phyloP scores from a whole-genome alignment of 1,140 invertebrate genomes.

The Leptinotarsa undecemlineata region DNA sequence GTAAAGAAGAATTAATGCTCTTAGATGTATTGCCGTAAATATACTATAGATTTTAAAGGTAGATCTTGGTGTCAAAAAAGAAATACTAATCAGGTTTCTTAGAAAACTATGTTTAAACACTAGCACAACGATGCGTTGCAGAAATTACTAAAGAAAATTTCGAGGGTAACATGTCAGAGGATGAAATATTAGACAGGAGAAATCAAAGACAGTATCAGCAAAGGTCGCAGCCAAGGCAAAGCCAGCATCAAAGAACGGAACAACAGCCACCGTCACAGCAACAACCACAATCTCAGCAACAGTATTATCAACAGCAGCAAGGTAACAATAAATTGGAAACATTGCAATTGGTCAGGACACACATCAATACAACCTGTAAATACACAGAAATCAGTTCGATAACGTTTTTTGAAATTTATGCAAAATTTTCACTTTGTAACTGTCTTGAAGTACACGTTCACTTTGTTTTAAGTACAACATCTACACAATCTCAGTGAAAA shows the following conservation, averaged over 20 bases:
- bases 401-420: background rate
- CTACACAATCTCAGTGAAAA: no score
- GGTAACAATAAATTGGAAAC: constrained; percentile 25
- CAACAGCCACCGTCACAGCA: constrained; percentile 40
- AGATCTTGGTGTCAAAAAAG: constrained; percentile 44
- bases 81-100: constrained; percentile 48
- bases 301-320: constrained; percentile 44
- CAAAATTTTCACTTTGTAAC: background rate
- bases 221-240: constrained; percentile 61
- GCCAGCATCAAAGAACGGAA: constrained; percentile 56
- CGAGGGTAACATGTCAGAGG: constrained; percentile 62
- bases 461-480: no score
- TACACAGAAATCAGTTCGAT: background rate
- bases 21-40: constrained; percentile 16
- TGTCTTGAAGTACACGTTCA: background rate
- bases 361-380: background rate
- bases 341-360: background rate
- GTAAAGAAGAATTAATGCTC: background rate
- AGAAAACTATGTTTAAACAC: constrained; percentile 46
- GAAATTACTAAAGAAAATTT: constrained; percentile 87
- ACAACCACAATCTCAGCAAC: constrained; percentile 42
- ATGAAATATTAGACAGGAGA: constrained; percentile 57
- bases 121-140: constrained; percentile 63
- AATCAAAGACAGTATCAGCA: constrained; percentile 56
- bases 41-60: constrained; percentile 24